Conservation (phyloP, 2,113 vertebrate genomes). For the Entosphenus tridentatus region DNA sequence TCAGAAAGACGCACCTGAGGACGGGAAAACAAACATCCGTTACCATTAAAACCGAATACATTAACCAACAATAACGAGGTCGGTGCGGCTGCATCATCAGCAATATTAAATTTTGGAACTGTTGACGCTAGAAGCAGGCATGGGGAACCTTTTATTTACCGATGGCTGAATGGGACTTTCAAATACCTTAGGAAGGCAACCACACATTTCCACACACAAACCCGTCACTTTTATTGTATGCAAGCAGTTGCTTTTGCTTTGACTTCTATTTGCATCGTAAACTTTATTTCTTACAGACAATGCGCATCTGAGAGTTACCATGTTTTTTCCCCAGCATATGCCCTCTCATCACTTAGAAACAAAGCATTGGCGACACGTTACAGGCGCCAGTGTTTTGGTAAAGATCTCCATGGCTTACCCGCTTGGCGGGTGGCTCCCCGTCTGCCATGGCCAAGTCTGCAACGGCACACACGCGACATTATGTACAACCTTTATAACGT, state of each 20-base stretch:
- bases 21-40: no score
- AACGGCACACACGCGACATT: no score
- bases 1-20: conserved; percentile 81
- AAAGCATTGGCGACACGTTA: no score
- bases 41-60: neutral
- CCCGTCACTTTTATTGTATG: no score
- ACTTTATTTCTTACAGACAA: no score
- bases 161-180: neutral
- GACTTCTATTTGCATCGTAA: no score
- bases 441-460: neutral
- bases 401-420: conserved; percentile 1
- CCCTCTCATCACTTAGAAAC: no score
- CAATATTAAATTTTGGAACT: neutral
- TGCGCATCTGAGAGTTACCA: no score
- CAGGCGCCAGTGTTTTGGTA: neutral
- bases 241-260: no score
- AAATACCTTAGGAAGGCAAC: neutral
- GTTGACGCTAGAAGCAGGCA: neutral
- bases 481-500: no score
- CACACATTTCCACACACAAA: neutral
- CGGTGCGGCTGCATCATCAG: neutral
- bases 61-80: neutral
- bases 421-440: conserved; percentile 1
- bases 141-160: neutral
- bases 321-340: no score